Base-by-base conservation (phyloP, 1,140 invertebrate genomes). In the Drosophila teissieri region DNA sequence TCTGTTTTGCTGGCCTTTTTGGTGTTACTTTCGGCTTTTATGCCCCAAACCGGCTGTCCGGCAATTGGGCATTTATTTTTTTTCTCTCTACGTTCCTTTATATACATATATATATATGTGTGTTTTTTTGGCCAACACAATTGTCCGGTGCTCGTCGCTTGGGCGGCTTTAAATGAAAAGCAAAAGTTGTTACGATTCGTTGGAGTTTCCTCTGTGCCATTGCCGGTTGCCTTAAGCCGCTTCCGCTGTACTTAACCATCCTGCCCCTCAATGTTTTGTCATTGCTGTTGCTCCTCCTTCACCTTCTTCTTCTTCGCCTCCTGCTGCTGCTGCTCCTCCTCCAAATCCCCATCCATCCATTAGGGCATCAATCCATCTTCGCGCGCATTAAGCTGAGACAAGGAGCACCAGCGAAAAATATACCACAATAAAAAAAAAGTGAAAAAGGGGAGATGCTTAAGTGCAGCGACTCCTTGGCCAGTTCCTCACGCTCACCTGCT, bases 181-280 rank as follows among this genome's bases (percentile, higher is more conserved):
- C 52, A 78, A 89, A 89, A 88, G 77, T 77, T 89, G 84, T 89
- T 88, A 72, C 77, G 73, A 74, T 78, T 78, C 77, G 72, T 68
- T 63, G 77, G 85, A 73, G 76, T 83, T 89, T 88, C 80, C 84
- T 49, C 36, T 37, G 3, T 37, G 36, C 12, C 27, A 31, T 31
- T 46, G 45, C 45, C 22, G 19, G 45, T 46, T 49, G 24, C 46
- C 48, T 74, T 73, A 89, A 80, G 75, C 73, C 65, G 80, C 80
- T 86, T 86, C 84, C 83, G 80, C 67, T 78, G 64, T 72, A 70
- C 68, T 72, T 57, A 72, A 40, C 40, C 44, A 31, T 40, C 36
- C 62, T 22, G 46, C 24, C 42, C 42, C 17, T 22, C 17, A 15
- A 11, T 4, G 42, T 19, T 45, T 17, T 44, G 42, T 6, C 34